Evolutionary conservation across 2,888 invertebrate genomes (phyloP), one percentile per base, ranked within the genome.

Genomic region (Mesochorus sp.): DNA sequence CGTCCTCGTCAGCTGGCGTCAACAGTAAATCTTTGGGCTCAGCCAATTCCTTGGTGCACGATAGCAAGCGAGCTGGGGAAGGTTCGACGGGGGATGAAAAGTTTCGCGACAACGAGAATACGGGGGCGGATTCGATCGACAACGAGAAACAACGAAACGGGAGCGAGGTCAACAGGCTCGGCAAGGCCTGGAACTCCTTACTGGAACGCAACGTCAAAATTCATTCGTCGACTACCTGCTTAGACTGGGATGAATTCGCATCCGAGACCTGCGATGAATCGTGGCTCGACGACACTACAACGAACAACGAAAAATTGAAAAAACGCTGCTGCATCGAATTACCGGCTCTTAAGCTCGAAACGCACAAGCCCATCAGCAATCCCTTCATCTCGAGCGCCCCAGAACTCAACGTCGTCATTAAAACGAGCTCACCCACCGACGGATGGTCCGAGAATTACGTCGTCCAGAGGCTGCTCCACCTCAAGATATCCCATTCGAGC

Each of bases 351-450:
- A 87, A 83, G 28, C 80, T 88, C 37, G 89, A 91, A 80, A 82
- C 86, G 24, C 86, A 86, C 57, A 86, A 86, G 24, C 88, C 89
- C 0, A 82, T 87, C 2, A 76, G 86, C 14, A 89, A 86, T 62
- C 89, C 88, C 0, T 89, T 89, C 44, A 75, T 89, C 24, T 28
- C 90, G 0, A 89, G 87, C 51, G 87, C 91, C 2, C 88, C 89
- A 26, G 92, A 93, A 12, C 91, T 93, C 68, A 89, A 86, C 19
- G 92, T 92, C 2, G 88, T 86, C 42, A 91, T 93, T 53, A 91
- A 90, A 83, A 90, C 90, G 3, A 88, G 86, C 19, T 90, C 90
- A 0, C 91, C 91, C 1, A 86, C 89, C 3, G 86, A 90, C 73
- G 91, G 91, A 17, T 90, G 90, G 91, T 91, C 91, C 0, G 91